Evolutionary conservation across 2,888 invertebrate species (phyloP).

Genomic region (Gasteruption jaculator): DNA sequence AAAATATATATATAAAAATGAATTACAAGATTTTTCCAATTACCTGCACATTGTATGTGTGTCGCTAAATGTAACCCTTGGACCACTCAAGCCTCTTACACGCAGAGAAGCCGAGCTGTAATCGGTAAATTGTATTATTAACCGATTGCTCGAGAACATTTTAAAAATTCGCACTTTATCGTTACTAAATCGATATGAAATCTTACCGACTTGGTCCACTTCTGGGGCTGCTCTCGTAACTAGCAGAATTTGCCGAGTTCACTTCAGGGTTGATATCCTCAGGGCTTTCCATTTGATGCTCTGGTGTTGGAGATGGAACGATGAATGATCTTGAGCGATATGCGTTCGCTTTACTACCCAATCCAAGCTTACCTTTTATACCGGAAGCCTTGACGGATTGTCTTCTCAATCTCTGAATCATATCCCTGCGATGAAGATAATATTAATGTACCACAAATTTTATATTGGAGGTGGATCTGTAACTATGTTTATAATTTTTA

Average conservation of each 20-base stretch:
- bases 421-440: slow-evolving; percentile 67
- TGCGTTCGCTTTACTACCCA: slow-evolving; percentile 60
- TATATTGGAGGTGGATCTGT: neutral
- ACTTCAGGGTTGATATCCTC: slow-evolving; percentile 43
- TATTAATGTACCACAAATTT: no score
- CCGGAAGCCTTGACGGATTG: slow-evolving; percentile 78
- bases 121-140: slow-evolving; percentile 10
- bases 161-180: neutral
- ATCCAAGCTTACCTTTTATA: slow-evolving; percentile 74
- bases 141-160: no score
- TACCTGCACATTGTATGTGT: slow-evolving; percentile 58
- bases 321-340: slow-evolving; percentile 76
- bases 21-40: slow-evolving; percentile 6
- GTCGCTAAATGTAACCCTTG: slow-evolving; percentile 61
- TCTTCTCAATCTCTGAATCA: slow-evolving; percentile 83
- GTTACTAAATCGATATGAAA: no score
- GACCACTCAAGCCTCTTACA: slow-evolving; percentile 55
- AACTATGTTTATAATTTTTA: neutral
- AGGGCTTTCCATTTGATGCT: slow-evolving; percentile 57
- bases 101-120: slow-evolving; percentile 64
- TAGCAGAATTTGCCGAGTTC: slow-evolving; percentile 55
- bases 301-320: slow-evolving; percentile 64
- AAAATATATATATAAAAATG: slow-evolving; percentile 3
- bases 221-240: slow-evolving; percentile 70
- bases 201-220: slow-evolving; percentile 60